phyloP scores from a whole-genome alignment of 2,113 vertebrate species.

The Percopsis transmontana region DNA sequence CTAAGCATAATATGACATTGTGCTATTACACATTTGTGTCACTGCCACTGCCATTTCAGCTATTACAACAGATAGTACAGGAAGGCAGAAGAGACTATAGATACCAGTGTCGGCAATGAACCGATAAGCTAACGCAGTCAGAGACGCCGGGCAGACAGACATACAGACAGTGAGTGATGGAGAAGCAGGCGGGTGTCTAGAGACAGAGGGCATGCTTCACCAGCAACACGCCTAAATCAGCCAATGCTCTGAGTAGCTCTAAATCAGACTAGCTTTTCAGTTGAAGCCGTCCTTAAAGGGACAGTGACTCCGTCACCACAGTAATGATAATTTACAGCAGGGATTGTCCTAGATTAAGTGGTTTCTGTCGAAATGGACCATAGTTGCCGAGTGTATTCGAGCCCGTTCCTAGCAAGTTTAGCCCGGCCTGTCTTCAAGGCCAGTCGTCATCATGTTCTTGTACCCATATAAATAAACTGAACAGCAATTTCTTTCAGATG shows the following conservation, averaged over 20 bases:
- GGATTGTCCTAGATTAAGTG: slow-evolving; percentile 32
- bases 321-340: slow-evolving; percentile 58
- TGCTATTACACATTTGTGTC: not conserved
- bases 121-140: slow-evolving; percentile 26
- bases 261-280: slow-evolving; percentile 64
- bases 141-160: slow-evolving; percentile 8
- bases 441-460: slow-evolving; percentile 25
- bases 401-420: slow-evolving; percentile 3
- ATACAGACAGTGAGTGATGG: slow-evolving; percentile 10
- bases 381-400: not conserved
- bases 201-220: slow-evolving; percentile 39
- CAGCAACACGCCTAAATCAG: slow-evolving; percentile 62
- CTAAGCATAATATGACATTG: too few species aligned
- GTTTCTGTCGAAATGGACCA: not conserved
- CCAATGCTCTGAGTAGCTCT: too few species aligned
- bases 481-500: slow-evolving; percentile 15
- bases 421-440: slow-evolving; percentile 15
- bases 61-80: not conserved
- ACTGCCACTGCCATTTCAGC: not conserved
- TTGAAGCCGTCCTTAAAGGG: slow-evolving; percentile 30
- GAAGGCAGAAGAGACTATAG: not conserved
- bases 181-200: slow-evolving; percentile 11
- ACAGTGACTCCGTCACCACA: slow-evolving; percentile 36
- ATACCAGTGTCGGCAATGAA: slow-evolving; percentile 17
- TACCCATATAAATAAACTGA: slow-evolving; percentile 23